Evolutionary conservation across 2,797 vertebrate species (phyloP).

Genomic region (Sylvia borin): DNA sequence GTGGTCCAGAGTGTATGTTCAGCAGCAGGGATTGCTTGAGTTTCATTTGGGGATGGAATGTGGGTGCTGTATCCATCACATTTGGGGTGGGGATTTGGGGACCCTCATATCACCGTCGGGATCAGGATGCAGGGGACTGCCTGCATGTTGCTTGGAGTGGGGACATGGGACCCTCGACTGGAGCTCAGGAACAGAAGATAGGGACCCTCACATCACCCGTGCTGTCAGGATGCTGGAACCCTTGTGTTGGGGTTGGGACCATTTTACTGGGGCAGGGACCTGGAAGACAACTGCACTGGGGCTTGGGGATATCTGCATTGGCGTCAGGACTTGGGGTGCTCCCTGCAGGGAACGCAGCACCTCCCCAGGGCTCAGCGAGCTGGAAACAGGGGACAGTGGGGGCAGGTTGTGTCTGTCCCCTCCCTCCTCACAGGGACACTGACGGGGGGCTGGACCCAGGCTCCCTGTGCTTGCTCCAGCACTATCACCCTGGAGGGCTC

Average conservation of each 20-base stretch:
- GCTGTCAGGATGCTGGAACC: not conserved
- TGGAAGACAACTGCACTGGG: not conserved
- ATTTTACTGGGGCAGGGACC: not conserved
- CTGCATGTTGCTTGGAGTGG: not conserved
- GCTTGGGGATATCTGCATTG: not conserved
- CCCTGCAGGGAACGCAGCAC: fast-evolving
- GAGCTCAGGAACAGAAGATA: not conserved
- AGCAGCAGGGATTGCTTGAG: not conserved
- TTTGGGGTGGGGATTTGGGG: not conserved
- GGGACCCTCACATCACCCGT: fast-evolving
- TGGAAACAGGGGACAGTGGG: not conserved
- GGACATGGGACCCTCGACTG: fast-evolving
- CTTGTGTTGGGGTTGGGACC: not conserved
- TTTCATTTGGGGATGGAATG: not conserved
- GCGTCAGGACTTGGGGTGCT: not conserved
- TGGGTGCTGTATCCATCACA: fast-evolving
- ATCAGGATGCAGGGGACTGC: not conserved
- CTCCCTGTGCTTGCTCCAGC: not conserved
- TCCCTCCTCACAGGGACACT: not conserved
- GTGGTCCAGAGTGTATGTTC: fast-evolving
- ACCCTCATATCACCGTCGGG: not conserved
- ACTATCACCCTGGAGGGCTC: not conserved
- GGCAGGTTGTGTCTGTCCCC: not conserved
- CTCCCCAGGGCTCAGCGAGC: not conserved
- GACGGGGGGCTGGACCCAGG: fast-evolving